Percentiles rank a stretch among this genome's conserved stretches.
Conservation (phyloP, 2,797 vertebrate genomes). For the Neoniphon sammara region DNA sequence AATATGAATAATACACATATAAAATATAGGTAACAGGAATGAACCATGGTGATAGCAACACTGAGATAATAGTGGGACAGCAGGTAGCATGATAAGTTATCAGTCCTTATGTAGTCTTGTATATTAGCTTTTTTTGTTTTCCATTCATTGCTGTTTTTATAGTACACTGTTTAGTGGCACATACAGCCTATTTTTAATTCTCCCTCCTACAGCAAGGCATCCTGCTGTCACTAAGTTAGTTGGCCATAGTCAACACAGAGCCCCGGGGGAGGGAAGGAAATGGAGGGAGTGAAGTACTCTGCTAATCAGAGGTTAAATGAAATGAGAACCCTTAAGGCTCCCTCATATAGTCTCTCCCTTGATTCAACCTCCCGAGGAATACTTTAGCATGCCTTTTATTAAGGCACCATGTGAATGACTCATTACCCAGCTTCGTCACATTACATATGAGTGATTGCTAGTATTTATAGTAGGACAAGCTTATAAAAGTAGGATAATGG, state of each 20-base stretch:
- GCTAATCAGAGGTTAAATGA: constrained; percentile 58
- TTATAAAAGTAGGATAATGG: constrained; percentile 23
- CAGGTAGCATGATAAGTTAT: neutral
- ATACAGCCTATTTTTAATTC: constrained; percentile 40
- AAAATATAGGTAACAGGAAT: neutral
- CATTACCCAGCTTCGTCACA: constrained; percentile 33
- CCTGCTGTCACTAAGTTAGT: constrained; percentile 32
- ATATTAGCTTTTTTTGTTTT: neutral
- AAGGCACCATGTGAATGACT: constrained; percentile 52
- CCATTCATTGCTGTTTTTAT: constrained; percentile 8
- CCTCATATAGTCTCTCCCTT: constrained; percentile 10
- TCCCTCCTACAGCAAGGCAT: constrained; percentile 18
- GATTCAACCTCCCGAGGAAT: constrained; percentile 19
- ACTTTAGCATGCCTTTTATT: constrained; percentile 21
- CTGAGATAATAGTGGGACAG: neutral
- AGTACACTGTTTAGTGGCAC: neutral
- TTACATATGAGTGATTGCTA: constrained; percentile 48
- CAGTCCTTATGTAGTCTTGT: neutral
- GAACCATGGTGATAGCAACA: neutral
- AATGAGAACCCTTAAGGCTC: constrained; percentile 52
- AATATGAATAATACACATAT: no score
- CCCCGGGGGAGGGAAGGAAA: constrained; percentile 40
- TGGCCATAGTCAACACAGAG: constrained; percentile 27
- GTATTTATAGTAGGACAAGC: constrained; percentile 21
- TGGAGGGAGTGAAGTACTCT: constrained; percentile 30